phyloP scores from a whole-genome alignment of 2,888 invertebrate species.

The Ceraclea dissimilis region DNA sequence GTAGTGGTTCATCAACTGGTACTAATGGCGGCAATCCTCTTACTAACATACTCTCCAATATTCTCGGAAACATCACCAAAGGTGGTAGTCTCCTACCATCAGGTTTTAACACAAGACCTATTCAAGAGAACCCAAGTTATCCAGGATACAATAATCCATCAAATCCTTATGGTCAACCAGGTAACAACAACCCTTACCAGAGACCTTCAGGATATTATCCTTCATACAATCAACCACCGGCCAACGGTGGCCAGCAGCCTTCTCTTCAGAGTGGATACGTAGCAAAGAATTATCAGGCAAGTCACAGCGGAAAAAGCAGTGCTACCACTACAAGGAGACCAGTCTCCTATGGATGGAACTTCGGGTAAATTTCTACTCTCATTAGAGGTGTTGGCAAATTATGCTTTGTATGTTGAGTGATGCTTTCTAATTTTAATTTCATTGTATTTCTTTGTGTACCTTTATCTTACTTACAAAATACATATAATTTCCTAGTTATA shows the following conservation, averaged over 20 bases:
- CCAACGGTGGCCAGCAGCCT: conserved; percentile 20
- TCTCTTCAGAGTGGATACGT: conserved; percentile 29
- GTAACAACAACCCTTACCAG: conserved; percentile 7
- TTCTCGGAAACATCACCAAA: conserved; percentile 39
- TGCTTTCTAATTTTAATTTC: not conserved
- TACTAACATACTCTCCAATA: conserved; percentile 39
- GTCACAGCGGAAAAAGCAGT: conserved; percentile 32
- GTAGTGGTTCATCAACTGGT: conserved; percentile 3
- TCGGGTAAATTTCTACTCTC: conserved; percentile 39
- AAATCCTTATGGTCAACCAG: conserved; percentile 29
- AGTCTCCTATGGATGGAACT: conserved; percentile 42
- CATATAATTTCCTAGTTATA: too few relatives aligned
- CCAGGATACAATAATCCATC: conserved; percentile 32
- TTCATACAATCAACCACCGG: conserved; percentile 33
- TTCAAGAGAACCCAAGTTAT: conserved; percentile 38
- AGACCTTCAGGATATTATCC: conserved; percentile 39
- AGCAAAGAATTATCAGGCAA: conserved; percentile 35
- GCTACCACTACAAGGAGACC: conserved; percentile 38
- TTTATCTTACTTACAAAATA: too few relatives aligned
- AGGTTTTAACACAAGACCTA: conserved; percentile 38
- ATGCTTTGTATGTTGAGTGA: conserved; percentile 5
- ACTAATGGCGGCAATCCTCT: conserved; percentile 29
- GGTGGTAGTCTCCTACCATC: conserved; percentile 14
- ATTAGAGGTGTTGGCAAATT: conserved; percentile 19
- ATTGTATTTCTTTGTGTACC: not conserved